A percentile compares a stretch with the other conserved stretches of the same genome.
Evolutionary conservation across 2,888 invertebrate species (phyloP).

Genomic region (Halocaridina rubra): DNA sequence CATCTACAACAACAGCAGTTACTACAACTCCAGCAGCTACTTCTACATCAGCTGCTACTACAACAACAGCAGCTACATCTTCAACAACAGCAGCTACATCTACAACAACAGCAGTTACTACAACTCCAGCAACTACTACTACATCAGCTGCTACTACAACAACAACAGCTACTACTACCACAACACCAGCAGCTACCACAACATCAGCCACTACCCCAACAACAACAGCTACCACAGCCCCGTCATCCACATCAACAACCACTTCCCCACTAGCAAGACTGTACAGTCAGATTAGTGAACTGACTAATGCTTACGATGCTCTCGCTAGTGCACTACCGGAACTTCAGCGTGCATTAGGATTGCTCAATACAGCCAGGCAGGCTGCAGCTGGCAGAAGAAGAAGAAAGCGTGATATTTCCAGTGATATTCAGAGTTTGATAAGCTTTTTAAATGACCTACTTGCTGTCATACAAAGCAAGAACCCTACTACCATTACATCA

Average conservation of each 20-base stretch:
- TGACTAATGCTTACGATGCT: no score
- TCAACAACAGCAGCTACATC: background rate
- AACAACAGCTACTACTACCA: background rate
- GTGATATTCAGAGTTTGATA: no score
- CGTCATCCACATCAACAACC: background rate
- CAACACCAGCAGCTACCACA: background rate
- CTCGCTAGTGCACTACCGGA: no score
- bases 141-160: background rate
- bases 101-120: background rate
- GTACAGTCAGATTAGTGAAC: no score
- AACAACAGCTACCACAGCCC: background rate
- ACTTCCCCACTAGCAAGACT: background rate
- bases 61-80: background rate
- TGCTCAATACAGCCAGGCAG: no score
- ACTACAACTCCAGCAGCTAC: background rate
- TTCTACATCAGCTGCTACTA: background rate
- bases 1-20: background rate
- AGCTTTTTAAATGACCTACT: no score
- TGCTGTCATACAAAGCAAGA: no score
- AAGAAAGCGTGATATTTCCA: no score
- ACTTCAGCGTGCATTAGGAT: no score
- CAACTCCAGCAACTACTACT: background rate
- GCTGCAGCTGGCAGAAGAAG: no score
- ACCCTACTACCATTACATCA: no score
- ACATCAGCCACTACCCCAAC: background rate